These are phyloP conservation scores for Asobara japonica DNA, from an alignment of 1,140 invertebrate species.

Conservation along the genomic window DNA sequence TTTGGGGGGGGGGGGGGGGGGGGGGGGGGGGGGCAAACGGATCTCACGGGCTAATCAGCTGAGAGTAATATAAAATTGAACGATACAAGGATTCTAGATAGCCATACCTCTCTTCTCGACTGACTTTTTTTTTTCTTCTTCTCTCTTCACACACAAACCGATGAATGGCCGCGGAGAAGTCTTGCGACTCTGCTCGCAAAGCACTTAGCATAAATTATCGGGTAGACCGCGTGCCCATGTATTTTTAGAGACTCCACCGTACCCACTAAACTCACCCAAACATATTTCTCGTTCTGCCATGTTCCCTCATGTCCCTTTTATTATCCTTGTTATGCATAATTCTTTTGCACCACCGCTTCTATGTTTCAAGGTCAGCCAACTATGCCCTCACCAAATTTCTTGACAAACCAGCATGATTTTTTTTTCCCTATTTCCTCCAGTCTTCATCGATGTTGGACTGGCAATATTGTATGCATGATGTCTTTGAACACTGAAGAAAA, in stretches of 20 bases:
- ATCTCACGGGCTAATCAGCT: neutral
- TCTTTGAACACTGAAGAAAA: too few relatives aligned
- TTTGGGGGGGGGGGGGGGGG: too few relatives aligned
- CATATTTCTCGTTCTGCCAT: neutral
- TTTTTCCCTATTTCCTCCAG: too few relatives aligned
- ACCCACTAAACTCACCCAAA: neutral
- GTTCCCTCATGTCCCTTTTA: neutral
- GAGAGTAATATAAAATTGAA: neutral
- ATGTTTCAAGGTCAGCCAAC: conserved; percentile 4
- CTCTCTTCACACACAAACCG: conserved; percentile 18
- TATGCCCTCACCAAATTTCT: too few relatives aligned
- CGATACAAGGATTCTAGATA: neutral
- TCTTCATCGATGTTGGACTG: too few relatives aligned
- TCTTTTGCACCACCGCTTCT: neutral
- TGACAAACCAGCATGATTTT: too few relatives aligned
- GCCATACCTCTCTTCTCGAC: neutral
- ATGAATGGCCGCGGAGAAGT: conserved; percentile 44
- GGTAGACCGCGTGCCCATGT: conserved; percentile 24
- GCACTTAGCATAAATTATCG: conserved; percentile 53
- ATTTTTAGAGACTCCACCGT: conserved; percentile 34
- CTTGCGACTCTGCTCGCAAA: conserved; percentile 44
- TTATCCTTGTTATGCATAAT: neutral
- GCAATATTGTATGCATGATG: too few relatives aligned
- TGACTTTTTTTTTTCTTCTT: neutral
- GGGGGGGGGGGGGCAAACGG: too few relatives aligned